Conservation (phyloP, 37 sponge, comb jelly and placozoan genomes). For the Mnemiopsis leidyi region DNA sequence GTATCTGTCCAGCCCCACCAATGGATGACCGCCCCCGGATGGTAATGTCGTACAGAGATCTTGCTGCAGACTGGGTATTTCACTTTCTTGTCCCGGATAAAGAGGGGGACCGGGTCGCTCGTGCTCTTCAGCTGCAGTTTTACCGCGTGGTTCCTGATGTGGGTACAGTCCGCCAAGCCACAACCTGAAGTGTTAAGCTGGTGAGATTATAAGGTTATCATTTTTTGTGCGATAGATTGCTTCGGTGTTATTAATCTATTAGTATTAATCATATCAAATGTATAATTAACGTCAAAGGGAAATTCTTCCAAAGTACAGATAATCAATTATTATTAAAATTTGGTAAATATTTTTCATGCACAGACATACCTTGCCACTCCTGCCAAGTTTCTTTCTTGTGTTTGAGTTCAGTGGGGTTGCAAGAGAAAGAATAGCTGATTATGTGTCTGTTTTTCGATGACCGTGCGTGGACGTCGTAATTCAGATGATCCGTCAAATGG, state of each 20-base stretch:
- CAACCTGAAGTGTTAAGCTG: not conserved
- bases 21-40: constrained; percentile 11
- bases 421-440: constrained; percentile 10
- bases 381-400: not conserved
- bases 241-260: no score
- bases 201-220: no score
- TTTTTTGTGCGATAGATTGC: no score
- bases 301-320: no score
- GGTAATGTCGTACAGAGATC: constrained; percentile 20
- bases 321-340: no score
- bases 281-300: no score
- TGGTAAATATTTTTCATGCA: no score
- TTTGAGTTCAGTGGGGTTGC: constrained; percentile 48
- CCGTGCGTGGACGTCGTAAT: not conserved
- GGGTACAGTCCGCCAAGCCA: constrained; percentile 31
- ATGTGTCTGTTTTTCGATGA: constrained; percentile 8
- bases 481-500: constrained; percentile 22
- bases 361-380: constrained; percentile 65
- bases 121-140: not conserved
- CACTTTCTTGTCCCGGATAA: constrained; percentile 14
- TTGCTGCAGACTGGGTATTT: constrained; percentile 36
- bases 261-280: no score
- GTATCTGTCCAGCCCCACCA: constrained; percentile 66
- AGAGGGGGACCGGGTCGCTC: not conserved
- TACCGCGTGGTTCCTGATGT: constrained; percentile 47